Conservation (phyloP, 92 coral and sea anemone genomes). For the Isaurus tuberculatus region DNA sequence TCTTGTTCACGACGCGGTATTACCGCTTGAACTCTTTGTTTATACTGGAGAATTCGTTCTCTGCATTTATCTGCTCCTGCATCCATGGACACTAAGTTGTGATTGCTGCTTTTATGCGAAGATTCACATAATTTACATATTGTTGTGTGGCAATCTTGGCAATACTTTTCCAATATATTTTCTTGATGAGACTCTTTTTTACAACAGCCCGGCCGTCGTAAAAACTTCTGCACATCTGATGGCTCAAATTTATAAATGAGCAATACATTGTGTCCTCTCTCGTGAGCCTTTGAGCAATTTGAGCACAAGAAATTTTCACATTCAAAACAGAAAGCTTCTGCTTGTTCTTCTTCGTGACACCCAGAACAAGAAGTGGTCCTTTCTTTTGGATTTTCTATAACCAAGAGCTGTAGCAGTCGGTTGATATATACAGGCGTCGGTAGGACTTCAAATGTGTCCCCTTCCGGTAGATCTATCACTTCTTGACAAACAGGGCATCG, state of each 20-base stretch:
- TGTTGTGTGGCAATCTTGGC: slow-evolving; percentile 7
- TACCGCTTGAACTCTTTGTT: slow-evolving; percentile 34
- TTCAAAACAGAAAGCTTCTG: slow-evolving; percentile 20
- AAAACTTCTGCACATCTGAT: slow-evolving; percentile 38
- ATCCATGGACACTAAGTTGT: slow-evolving; percentile 29
- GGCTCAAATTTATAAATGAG: slow-evolving; percentile 24
- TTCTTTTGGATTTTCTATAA: slow-evolving; percentile 36
- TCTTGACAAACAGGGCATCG: slow-evolving; percentile 50
- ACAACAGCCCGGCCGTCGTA: slow-evolving; percentile 40
- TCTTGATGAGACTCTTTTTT: slow-evolving; percentile 23
- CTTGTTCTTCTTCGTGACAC: slow-evolving; percentile 42
- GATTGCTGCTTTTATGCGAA: slow-evolving; percentile 7
- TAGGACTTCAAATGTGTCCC: slow-evolving; percentile 46
- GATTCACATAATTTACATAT: slow-evolving; percentile 22
- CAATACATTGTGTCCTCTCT: slow-evolving; percentile 21
- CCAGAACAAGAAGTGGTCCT: slow-evolving; percentile 12
- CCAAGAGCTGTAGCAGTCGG: slow-evolving; percentile 37
- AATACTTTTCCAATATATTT: slow-evolving; percentile 3
- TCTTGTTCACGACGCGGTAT: slow-evolving; percentile 39
- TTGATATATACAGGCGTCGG: slow-evolving; percentile 38
- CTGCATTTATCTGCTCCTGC: slow-evolving; percentile 40
- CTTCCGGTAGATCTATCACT: slow-evolving; percentile 36
- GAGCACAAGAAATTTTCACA: slow-evolving; percentile 46
- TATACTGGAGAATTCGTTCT: slow-evolving; percentile 9
- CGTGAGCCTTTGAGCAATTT: slow-evolving; percentile 29